phyloP scores from a whole-genome alignment of 2,113 vertebrate species.

The Pan troglodytes region NHGRI_mPanTro3-v2.1_pri NC_072417.2:23408001-23408500 shows the following conservation, averaged over 20 bases:
- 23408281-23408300: background rate
- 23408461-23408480: background rate
- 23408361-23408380: background rate
- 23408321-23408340: background rate
- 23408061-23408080: no score
- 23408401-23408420: background rate
- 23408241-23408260: background rate
- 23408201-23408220: background rate
- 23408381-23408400: background rate
- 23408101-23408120: no score
- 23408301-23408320: slow-evolving; percentile 1
- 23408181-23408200: background rate
- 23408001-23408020: no score
- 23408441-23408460: background rate
- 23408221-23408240: background rate
- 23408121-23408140: no score
- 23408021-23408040: no score
- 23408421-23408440: background rate
- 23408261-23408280: background rate
- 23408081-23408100: no score
- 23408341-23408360: background rate
- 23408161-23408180: background rate
- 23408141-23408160: background rate
- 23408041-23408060: no score
- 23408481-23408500: background rate